phyloP scores from a whole-genome alignment of 2,797 vertebrate species.

The Chaetophractus vellerosus region DNA sequence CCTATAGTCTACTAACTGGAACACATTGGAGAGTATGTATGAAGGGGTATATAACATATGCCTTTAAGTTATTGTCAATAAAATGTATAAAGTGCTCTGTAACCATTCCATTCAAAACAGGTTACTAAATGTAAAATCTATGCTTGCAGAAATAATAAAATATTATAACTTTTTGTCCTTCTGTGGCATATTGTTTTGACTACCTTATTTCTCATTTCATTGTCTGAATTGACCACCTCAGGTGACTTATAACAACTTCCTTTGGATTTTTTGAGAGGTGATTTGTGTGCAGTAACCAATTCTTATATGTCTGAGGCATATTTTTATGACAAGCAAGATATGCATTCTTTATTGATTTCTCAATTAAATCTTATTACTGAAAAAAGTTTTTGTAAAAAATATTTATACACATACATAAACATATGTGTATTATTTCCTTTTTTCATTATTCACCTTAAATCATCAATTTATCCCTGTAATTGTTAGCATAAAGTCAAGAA shows the following conservation, averaged over 20 bases:
- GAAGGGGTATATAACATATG: neutral
- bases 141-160: neutral
- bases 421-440: neutral
- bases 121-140: neutral
- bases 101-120: neutral
- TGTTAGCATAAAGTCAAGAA: neutral
- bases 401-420: too few species aligned
- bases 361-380: neutral
- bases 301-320: neutral
- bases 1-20: neutral
- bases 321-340: neutral
- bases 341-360: neutral
- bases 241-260: neutral
- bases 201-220: neutral
- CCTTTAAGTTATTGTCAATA: neutral
- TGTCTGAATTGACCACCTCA: neutral
- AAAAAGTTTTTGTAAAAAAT: neutral
- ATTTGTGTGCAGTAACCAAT: neutral
- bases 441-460: neutral
- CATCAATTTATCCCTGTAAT: neutral
- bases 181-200: neutral
- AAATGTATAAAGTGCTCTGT: neutral
- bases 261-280: neutral
- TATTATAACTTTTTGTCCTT: neutral
- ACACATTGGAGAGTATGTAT: neutral